Evolutionary conservation across 2,113 vertebrate species (phyloP).

Genomic region (Rhinolophus ferrumequinum): DNA sequence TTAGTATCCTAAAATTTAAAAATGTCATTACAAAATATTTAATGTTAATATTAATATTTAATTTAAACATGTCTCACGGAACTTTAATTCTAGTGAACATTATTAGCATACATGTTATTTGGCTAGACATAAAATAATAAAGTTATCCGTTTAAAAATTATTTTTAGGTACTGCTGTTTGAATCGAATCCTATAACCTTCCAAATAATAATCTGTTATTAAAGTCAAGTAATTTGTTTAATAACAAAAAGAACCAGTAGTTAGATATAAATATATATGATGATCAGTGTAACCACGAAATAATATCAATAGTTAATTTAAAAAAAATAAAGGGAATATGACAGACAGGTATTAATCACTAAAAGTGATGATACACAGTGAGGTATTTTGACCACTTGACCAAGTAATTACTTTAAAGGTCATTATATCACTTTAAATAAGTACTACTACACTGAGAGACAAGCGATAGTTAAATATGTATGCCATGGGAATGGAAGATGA

Average conservation of each 20-base stretch:
- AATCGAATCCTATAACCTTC: constrained; percentile 38
- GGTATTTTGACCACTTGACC: neutral
- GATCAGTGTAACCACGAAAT: neutral
- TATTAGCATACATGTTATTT: constrained; percentile 32
- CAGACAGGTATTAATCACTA: neutral
- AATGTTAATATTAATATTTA: neutral
- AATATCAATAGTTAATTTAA: constrained; percentile 36
- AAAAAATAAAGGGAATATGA: neutral
- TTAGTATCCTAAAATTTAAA: constrained; percentile 40
- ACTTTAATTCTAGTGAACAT: no score
- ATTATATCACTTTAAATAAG: constrained; percentile 45
- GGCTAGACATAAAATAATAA: constrained; percentile 24
- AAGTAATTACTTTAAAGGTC: constrained; percentile 15
- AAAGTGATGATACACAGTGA: neutral
- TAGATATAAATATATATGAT: constrained; percentile 67
- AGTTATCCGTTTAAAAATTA: constrained; percentile 51
- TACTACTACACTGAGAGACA: neutral
- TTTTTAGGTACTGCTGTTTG: neutral
- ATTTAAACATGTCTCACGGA: no score
- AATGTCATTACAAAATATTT: constrained; percentile 58
- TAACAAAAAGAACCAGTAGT: neutral
- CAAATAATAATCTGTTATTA: constrained; percentile 24
- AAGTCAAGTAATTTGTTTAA: constrained; percentile 21
- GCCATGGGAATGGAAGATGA: neutral
- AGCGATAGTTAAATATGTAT: neutral